Conservation (phyloP, 2,113 vertebrate species). For the Rousettus leschenaultii region DNA sequence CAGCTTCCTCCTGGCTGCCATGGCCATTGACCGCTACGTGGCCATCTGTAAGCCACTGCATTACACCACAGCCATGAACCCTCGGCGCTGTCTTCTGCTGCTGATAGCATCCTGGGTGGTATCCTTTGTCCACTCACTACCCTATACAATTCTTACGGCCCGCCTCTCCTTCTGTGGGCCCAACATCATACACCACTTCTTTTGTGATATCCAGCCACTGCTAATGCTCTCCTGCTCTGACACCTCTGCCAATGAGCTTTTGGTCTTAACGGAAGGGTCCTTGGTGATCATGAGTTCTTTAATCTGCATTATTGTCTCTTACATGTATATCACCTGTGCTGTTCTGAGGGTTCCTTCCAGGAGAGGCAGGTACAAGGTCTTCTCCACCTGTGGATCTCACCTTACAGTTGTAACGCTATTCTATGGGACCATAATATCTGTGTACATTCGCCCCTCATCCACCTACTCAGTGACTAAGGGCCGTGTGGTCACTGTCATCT, state of each 20-base stretch:
- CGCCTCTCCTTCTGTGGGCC: slow-evolving; percentile 67
- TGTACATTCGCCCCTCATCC: slow-evolving; percentile 36
- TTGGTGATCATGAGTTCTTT: slow-evolving; percentile 47
- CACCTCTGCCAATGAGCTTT: slow-evolving; percentile 2
- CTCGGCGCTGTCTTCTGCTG: neutral
- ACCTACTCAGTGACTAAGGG: slow-evolving; percentile 34
- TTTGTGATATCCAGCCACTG: slow-evolving; percentile 64
- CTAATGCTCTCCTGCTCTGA: slow-evolving; percentile 53
- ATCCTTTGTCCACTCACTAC: slow-evolving; percentile 43
- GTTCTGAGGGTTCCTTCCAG: slow-evolving; percentile 16
- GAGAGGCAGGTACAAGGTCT: slow-evolving; percentile 36
- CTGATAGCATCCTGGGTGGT: neutral
- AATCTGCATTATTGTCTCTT: slow-evolving; percentile 23
- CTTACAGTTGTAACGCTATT: neutral
- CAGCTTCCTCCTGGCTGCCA: slow-evolving; percentile 39
- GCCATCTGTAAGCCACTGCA: slow-evolving; percentile 52
- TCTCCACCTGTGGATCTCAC: slow-evolving; percentile 38
- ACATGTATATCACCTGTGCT: neutral
- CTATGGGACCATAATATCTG: slow-evolving; percentile 19
- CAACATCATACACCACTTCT: slow-evolving; percentile 61
- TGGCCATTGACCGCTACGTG: slow-evolving; percentile 10
- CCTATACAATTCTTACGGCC: slow-evolving; percentile 3
- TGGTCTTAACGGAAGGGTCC: slow-evolving; percentile 25
- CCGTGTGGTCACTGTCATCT: slow-evolving; percentile 3
- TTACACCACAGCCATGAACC: slow-evolving; percentile 38